Evolutionary conservation across 2,888 invertebrate genomes (phyloP).

Genomic region (Frankliniella fusca): DNA sequence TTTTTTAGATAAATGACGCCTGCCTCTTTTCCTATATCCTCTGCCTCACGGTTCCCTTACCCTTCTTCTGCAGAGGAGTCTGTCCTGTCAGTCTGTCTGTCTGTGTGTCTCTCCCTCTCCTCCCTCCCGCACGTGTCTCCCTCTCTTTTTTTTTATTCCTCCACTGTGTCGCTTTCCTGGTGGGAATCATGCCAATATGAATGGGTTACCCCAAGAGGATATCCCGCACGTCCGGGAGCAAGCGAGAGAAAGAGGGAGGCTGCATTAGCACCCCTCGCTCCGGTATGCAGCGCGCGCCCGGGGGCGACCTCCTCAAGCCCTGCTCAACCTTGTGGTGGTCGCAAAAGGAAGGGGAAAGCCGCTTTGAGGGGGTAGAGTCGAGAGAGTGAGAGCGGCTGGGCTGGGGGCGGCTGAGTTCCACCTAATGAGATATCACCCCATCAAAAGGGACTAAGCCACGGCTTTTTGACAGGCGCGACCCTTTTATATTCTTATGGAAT

Average conservation of each 20-base stretch:
- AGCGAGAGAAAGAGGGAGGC: background rate
- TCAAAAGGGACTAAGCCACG: no score
- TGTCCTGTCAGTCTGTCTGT: no score
- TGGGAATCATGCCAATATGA: slow-evolving; percentile 13
- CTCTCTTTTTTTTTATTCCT: background rate
- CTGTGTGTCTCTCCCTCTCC: no score
- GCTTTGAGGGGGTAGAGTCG: no score
- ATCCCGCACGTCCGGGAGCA: background rate
- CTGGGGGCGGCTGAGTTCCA: no score
- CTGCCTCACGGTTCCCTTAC: no score
- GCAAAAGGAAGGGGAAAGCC: background rate
- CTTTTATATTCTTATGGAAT: no score
- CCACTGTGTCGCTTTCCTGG: background rate
- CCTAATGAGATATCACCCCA: no score
- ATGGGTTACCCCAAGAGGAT: background rate
- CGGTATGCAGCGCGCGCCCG: slow-evolving; percentile 11
- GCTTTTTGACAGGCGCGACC: no score
- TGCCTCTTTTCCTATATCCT: background rate
- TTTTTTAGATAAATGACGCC: background rate
- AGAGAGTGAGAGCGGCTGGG: no score
- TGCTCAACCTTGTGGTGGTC: background rate
- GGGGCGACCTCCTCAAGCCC: background rate
- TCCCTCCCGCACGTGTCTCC: background rate
- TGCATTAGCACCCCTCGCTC: background rate
- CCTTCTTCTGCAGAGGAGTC: no score